phyloP scores from a whole-genome alignment of 2,888 invertebrate species.

The Blera fallax region DNA sequence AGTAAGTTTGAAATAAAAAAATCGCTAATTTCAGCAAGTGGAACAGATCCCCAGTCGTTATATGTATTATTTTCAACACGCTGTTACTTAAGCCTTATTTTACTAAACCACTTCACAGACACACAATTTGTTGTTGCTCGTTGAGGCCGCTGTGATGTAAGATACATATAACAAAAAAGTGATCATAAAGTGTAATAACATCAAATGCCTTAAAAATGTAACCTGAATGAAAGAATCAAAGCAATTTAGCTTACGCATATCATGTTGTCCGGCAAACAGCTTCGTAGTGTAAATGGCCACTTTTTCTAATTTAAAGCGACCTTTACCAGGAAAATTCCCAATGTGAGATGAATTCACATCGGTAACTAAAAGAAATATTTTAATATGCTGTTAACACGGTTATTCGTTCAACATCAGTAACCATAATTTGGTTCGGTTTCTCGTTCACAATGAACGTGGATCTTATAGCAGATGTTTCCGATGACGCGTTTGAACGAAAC shows the following conservation, averaged over 20 bases:
- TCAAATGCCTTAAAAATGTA: not conserved
- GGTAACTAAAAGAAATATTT: not conserved
- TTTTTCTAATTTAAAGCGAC: not conserved
- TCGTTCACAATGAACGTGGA: too few species aligned
- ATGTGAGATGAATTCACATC: not conserved
- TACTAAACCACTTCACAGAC: not conserved
- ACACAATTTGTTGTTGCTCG: not conserved
- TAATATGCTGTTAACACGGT: not conserved
- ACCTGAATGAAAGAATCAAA: not conserved
- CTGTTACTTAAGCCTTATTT: not conserved
- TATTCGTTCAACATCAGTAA: not conserved
- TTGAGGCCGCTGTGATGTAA: not conserved
- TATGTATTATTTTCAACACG: not conserved
- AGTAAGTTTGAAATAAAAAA: not conserved
- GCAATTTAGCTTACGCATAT: not conserved
- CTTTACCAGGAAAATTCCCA: not conserved
- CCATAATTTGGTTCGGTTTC: not conserved
- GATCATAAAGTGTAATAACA: not conserved
- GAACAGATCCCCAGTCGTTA: not conserved
- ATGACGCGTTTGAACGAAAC: too few species aligned
- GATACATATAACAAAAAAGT: not conserved
- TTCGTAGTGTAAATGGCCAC: not conserved
- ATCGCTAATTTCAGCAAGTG: not conserved
- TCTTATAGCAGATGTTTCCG: too few species aligned
- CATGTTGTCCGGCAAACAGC: not conserved